Percentiles rank a stretch among this genome's conserved stretches.
phyloP scores from a whole-genome alignment of 1,140 invertebrate species.

The Andricus grossulariae region DNA sequence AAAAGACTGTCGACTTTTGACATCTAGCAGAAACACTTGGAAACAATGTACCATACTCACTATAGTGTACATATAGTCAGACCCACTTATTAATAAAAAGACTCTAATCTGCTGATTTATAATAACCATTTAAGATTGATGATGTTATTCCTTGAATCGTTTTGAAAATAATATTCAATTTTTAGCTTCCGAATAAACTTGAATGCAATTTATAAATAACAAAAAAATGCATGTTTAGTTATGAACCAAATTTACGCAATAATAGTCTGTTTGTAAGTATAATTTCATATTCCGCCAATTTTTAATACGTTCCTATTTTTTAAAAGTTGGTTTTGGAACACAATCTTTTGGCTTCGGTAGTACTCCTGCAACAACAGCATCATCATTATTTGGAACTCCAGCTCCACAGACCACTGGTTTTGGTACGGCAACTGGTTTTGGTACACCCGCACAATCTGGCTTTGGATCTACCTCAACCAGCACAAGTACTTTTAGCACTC shows the following conservation, averaged over 20 bases:
- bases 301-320: conserved; percentile 8
- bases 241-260: not conserved
- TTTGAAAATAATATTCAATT: too few relatives aligned
- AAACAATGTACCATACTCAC: too few relatives aligned
- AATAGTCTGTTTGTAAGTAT: conserved; percentile 5
- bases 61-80: too few relatives aligned
- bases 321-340: conserved; percentile 62
- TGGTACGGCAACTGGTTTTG: conserved; percentile 53
- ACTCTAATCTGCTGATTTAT: too few relatives aligned
- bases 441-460: conserved; percentile 63
- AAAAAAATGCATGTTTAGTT: not conserved
- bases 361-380: conserved; percentile 61
- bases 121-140: too few relatives aligned
- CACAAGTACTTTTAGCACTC: conserved; percentile 53
- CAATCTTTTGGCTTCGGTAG: conserved; percentile 64
- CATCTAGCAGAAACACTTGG: too few relatives aligned
- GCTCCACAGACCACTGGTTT: conserved; percentile 48
- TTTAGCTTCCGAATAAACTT: too few relatives aligned
- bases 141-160: too few relatives aligned
- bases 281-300: not conserved
- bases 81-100: too few relatives aligned
- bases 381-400: conserved; percentile 68
- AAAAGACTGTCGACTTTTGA: not conserved
- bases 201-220: too few relatives aligned
- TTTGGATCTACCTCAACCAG: conserved; percentile 69